Base-by-base conservation (phyloP, 1,140 invertebrate genomes). In the Thaumatotibia leucotreta region DNA sequence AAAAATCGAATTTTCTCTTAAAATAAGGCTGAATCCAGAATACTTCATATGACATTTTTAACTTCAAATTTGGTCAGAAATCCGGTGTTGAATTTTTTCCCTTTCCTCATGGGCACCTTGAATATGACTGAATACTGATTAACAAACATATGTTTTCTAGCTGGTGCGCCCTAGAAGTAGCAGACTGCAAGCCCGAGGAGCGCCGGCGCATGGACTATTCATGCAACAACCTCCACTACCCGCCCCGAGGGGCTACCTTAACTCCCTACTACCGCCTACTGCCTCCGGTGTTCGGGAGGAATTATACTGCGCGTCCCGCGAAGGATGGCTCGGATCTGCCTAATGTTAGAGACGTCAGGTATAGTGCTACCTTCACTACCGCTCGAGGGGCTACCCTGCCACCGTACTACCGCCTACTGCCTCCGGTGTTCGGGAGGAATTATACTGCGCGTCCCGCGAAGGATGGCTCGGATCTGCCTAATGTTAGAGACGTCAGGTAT, bases 151-250 rank as follows among this genome's bases (percentile, higher is more conserved):
- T 52, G 24, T 11, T 4, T 65, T 24, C 3, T 64, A 66, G 62
- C 17, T 54, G n/a, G 22, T 69, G 63, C 61, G 67, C 63, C 1
- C 9, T 68, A 32, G 50, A 68, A 64, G 63, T 64, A 0, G 61
- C 58, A 20, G 49, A 64, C 23, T 68, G 67, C 23, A 31, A 23
- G 67, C 17, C 14, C 14, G 8, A 69, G 24, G 77, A 79, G 39
- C 66, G 69, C 4, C 68, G 77, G 5, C 71, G 77, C 0, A 67
- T 77, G 11, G 77, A 79, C 58, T 75, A 75, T 2, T 69, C 73
- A 0, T 79, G 77, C 64, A 69, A 63, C 20, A 79, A 79, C 32
- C 67, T 69, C 3, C 58, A 67, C 11, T 63, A 74, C 49, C 77
- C 77, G 0, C 68, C 75, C 0, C 65, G 77, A 0, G 74, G 74